A percentile compares a stretch with the other conserved stretches of the same genome.
Evolutionary conservation across 2,797 vertebrate genomes (phyloP).

Genomic region (Eospalax fontanierii): DNA sequence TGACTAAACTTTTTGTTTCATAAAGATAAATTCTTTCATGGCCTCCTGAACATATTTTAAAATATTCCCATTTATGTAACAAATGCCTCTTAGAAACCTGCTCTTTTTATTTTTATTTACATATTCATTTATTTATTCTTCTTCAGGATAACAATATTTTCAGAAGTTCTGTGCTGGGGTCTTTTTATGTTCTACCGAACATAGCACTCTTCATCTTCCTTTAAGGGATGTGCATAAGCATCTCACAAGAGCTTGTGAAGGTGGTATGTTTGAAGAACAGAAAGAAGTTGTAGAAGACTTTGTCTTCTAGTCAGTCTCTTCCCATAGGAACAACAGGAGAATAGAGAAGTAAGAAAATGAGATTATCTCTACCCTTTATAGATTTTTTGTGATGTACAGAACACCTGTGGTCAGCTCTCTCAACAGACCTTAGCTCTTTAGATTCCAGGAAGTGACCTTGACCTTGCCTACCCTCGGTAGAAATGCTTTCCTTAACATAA

Average conservation of each 20-base stretch:
- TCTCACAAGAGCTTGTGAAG: background rate
- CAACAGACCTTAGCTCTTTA: background rate
- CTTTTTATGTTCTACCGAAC: background rate
- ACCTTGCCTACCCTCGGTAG: background rate
- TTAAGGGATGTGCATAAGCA: background rate
- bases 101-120: background rate
- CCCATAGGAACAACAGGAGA: background rate
- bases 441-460: background rate
- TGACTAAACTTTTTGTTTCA: constrained; percentile 11
- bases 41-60: background rate
- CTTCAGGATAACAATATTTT: background rate
- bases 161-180: background rate
- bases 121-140: background rate
- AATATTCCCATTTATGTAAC: background rate
- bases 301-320: background rate
- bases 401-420: background rate
- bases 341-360: background rate
- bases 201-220: background rate
- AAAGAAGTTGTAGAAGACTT: background rate
- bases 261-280: background rate
- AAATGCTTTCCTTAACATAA: background rate
- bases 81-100: background rate
- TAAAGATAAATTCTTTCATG: background rate
- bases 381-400: background rate
- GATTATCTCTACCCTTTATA: background rate